Evolutionary conservation across 2,888 invertebrate genomes (phyloP), one percentile per base, ranked within the genome.

Genomic region (Stenotaenia linearis): DNA sequence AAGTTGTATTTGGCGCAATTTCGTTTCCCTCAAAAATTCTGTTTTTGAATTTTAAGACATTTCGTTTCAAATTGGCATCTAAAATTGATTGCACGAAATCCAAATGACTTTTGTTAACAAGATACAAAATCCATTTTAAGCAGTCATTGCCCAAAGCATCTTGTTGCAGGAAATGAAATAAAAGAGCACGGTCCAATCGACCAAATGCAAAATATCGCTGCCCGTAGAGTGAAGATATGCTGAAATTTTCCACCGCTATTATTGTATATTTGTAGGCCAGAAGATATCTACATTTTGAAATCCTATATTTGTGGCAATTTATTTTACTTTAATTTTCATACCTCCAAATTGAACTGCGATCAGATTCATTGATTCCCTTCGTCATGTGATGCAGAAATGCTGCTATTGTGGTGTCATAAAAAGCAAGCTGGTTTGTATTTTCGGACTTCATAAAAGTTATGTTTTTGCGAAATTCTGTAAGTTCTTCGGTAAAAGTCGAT

Each of bases 291-390:
- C 2, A 45, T n/a, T 45, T 45, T 45, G 5, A 45, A 45, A 18
- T 2, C n/a, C 15, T n/a, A 15, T 6, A 32, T 32, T 32, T 4
- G 9, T 32, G 32, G 32, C 9, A 32, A 6, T 32, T 32, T 9
- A 32, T n/a, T n/a, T 15, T 45, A 45, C 12, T 18, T 1, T 15
- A 45, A n/a, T n/a, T n/a, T n/a, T 18, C 45, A 5, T 77, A 50
- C 77, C 77, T 77, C 77, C 77, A 77, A 77, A 77, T 37, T n/a
- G 40, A 45, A 37, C 77, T 77, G 37, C 40, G 40, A 23, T 77
- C 77, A 9, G 77, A 77, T 37, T 77, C 77, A n/a, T 77, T 77
- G 21, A 77, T 77, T 7, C 77, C 77, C 25, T 37, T 40, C 23
- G 77, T 77, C 77, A 77, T 77, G 40, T 32, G 50, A 7, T 50